Conservation (phyloP, 2,113 vertebrate species). For the Petaurus breviceps region DNA sequence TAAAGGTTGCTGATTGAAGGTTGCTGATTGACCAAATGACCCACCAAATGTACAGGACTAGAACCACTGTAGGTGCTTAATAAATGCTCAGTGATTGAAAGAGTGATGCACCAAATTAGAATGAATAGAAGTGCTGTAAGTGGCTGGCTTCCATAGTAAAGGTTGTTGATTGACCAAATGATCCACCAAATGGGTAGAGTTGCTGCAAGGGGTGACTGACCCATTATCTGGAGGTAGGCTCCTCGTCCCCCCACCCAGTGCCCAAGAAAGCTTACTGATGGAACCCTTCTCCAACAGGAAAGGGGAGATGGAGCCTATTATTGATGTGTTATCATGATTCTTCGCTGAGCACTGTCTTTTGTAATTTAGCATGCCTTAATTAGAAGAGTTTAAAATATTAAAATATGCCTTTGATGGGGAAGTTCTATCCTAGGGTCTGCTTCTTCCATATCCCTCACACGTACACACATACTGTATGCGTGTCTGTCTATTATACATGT, state of each 20-base stretch:
- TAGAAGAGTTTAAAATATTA: constrained; percentile 47
- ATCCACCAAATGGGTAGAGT: neutral
- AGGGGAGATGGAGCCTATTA: neutral
- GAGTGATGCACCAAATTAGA: neutral
- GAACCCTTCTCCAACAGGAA: neutral
- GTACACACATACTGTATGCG: constrained; percentile 27
- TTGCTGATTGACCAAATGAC: neutral
- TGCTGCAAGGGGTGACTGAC: neutral
- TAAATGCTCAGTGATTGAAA: neutral
- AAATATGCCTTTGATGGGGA: neutral
- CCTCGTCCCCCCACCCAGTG: neutral
- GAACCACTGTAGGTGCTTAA: neutral
- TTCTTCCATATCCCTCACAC: constrained; percentile 39
- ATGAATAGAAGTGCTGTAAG: neutral
- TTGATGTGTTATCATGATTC: neutral
- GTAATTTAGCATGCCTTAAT: constrained; percentile 2
- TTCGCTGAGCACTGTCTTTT: neutral
- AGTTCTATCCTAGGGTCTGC: constrained; percentile 38
- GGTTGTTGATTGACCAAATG: neutral
- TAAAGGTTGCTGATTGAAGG: too few relatives aligned
- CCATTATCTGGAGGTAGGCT: neutral
- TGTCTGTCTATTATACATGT: neutral
- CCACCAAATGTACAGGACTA: neutral
- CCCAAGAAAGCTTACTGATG: neutral
- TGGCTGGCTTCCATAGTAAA: neutral